These are phyloP conservation scores for Drosophila biarmipes DNA, from an alignment of 1,140 invertebrate genomes.

Conservation along the genomic window DNA sequence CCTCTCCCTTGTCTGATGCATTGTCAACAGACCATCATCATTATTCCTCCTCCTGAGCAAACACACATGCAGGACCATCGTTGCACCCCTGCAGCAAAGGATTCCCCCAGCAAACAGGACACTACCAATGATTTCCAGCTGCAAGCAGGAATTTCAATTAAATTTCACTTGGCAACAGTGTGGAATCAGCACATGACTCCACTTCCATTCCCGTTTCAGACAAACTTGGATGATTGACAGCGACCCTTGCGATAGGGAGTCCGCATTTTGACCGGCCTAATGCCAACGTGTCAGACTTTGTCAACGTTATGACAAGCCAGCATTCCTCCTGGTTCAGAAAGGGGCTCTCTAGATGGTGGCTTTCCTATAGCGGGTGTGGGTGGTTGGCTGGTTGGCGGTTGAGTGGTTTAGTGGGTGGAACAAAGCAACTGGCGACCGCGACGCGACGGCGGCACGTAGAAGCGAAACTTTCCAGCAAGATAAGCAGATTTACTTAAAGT, in stretches of 20 bases:
- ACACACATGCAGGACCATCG: slow-evolving; percentile 16
- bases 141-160: slow-evolving; percentile 66
- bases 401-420: slow-evolving; percentile 18
- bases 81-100: slow-evolving; percentile 5
- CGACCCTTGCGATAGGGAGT: slow-evolving; percentile 53
- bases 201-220: not conserved
- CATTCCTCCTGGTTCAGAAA: slow-evolving; percentile 21
- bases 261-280: slow-evolving; percentile 54
- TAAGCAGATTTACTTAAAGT: slow-evolving; percentile 82
- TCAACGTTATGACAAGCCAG: slow-evolving; percentile 74
- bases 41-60: slow-evolving; percentile 13
- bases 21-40: slow-evolving; percentile 22
- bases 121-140: slow-evolving; percentile 33
- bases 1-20: not conserved
- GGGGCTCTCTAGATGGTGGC: not conserved
- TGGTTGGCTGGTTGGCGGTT: not conserved
- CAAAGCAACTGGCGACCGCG: slow-evolving; percentile 46
- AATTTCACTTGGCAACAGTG: slow-evolving; percentile 64
- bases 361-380: not conserved
- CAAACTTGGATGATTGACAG: slow-evolving; percentile 56
- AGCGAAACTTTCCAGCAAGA: slow-evolving; percentile 71
- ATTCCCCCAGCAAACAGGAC: slow-evolving; percentile 1
- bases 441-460: slow-evolving; percentile 71
- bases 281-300: slow-evolving; percentile 65
- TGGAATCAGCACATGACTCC: not conserved